Base-by-base conservation (phyloP, 2,888 invertebrate species). In the Ochropleura plecta region DNA sequence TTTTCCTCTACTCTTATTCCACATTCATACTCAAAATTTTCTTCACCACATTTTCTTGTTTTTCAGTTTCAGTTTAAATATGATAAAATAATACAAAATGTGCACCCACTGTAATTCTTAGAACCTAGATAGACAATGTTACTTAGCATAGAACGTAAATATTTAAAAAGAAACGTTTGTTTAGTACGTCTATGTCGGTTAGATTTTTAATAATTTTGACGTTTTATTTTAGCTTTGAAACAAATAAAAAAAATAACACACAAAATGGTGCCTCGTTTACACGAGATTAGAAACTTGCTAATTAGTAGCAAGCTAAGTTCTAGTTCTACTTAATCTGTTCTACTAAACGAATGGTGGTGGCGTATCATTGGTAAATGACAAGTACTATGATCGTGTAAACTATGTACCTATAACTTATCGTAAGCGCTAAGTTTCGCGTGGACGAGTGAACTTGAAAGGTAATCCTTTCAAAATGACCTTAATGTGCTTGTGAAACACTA, bases 31-130 rank as follows among this genome's bases (percentile, higher is more conserved):
- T 30, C 30, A 30, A 30, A 30, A 30, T 30, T 30, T 30, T 30
- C 30, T 30, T 30, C 30, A 30, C 30, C 3, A 30, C 30, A 2
- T 30, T 30, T 14, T 6, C 57, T 6, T 30, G 20, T 55, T 46
- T 55, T 30, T 20, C 53, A 53, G 3, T 5, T 55, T n/a, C 9
- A 5, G 8, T 20, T 55, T 20, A 12, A 6, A 55, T 1, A 55
- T 6, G 5, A 20, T 55, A 10, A 53, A 53, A 30, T 57, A 16
- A 40, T 49, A 49, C 30, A 40, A 65, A 49, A 57, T 65, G 46
- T 78, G 67, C 53, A 73, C 48, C 57, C 44, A 64, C 57, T 14
- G 9, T 30, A n/a, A 20, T 49, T 4, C 16, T 59, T 16, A 16
- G 59, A 65, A 18, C 20, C 18, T 55, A 69, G 60, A n/a, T 64